Conservation (phyloP, 2,888 invertebrate genomes). For the Cheilosia soror region DNA sequence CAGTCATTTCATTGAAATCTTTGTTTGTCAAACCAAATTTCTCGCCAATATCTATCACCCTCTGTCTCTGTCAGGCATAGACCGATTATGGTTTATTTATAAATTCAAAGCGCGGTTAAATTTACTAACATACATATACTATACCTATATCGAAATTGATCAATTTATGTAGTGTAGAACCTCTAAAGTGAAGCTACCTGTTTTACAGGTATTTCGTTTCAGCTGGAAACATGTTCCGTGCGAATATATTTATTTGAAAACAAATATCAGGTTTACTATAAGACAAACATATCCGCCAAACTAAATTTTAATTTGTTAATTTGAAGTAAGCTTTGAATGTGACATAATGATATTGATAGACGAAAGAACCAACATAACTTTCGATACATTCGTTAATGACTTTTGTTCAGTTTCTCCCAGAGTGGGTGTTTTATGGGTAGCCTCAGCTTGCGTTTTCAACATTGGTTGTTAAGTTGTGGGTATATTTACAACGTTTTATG, state of each 20-base stretch:
- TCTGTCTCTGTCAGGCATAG: neutral
- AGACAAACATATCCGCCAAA: conserved; percentile 13
- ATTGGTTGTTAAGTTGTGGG: neutral
- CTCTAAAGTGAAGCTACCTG: conserved; percentile 9
- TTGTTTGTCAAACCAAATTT: neutral
- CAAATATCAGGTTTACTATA: conserved; percentile 32
- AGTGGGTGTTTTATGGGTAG: neutral
- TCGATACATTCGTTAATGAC: neutral
- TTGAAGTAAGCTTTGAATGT: conserved; percentile 11
- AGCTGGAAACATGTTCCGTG: conserved; percentile 10
- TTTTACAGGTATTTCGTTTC: conserved; percentile 21
- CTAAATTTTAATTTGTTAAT: conserved; percentile 32
- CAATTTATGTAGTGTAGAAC: too few species aligned
- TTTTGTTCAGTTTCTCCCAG: neutral
- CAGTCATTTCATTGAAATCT: neutral
- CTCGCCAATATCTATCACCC: neutral
- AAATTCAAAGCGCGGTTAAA: neutral
- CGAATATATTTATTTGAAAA: conserved; percentile 28
- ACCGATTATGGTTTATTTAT: neutral
- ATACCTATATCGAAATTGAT: too few species aligned
- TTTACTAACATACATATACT: too few species aligned
- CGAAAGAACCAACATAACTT: conserved; percentile 6
- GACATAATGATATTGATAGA: conserved; percentile 23
- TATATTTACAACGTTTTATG: too few species aligned
- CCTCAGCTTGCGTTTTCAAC: neutral